Percentiles rank a stretch among this genome's conserved stretches.
Conservation (phyloP, 2,113 vertebrate species). For the Xerus inauris region DNA sequence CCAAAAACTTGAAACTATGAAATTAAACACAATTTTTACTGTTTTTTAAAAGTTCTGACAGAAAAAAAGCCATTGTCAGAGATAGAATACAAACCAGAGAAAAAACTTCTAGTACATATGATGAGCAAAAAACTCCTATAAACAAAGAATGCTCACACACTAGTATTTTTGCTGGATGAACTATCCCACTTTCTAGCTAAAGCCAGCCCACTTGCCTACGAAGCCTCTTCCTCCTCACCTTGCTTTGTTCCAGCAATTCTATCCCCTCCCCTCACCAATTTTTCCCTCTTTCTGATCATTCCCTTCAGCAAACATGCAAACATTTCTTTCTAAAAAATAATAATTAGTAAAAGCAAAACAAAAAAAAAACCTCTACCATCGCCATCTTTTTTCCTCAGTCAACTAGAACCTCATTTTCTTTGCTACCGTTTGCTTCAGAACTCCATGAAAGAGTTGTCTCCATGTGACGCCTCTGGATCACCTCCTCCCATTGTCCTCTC, state of each 20-base stretch:
- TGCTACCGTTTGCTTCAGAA: not conserved
- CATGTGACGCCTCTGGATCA: not conserved
- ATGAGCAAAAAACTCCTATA: not conserved
- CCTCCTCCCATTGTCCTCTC: not conserved
- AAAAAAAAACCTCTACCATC: not conserved
- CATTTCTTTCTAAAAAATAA: not conserved
- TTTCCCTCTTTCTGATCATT: not conserved
- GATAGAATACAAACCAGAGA: conserved; percentile 22
- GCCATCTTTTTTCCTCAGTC: not conserved
- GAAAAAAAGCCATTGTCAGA: not conserved
- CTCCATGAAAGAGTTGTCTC: not conserved
- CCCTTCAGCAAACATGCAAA: not conserved
- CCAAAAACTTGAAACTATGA: not conserved
- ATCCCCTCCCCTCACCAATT: not conserved
- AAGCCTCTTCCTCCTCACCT: not conserved
- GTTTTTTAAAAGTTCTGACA: not conserved
- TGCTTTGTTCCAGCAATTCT: not conserved
- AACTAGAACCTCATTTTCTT: not conserved
- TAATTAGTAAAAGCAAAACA: not conserved
- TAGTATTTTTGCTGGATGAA: not conserved
- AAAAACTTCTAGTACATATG: not conserved
- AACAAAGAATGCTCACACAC: not conserved
- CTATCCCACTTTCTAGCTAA: not conserved
- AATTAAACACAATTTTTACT: not conserved
- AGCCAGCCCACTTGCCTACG: too few relatives aligned